A percentile compares a stretch with the other conserved stretches of the same genome.
Evolutionary conservation across 2,797 vertebrate species (phyloP).

Genomic region (Anabacerthia variegaticeps): DNA sequence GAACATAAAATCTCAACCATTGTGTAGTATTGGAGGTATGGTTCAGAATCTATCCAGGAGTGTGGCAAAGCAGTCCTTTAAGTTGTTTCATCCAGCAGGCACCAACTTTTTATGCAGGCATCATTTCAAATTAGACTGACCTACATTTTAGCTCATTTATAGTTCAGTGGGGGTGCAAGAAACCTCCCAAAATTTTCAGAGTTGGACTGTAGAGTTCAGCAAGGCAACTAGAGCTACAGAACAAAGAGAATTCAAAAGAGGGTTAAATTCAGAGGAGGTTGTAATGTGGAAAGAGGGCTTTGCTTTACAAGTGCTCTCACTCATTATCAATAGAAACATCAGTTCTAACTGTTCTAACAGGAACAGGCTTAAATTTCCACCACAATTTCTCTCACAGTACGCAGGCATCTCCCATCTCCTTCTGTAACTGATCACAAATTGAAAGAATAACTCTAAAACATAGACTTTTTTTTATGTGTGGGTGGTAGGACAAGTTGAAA

Average conservation of each 20-base stretch:
- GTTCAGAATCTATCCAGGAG: neutral
- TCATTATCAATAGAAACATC: neutral
- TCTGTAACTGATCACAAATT: conserved; percentile 15
- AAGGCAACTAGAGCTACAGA: neutral
- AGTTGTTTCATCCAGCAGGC: neutral
- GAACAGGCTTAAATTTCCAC: conserved; percentile 10
- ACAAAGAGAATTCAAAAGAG: neutral
- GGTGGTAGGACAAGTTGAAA: neutral
- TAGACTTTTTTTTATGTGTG: neutral
- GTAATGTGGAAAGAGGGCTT: neutral
- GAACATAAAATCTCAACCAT: neutral
- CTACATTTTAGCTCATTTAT: neutral
- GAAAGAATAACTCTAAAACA: conserved; percentile 24
- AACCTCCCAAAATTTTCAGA: neutral
- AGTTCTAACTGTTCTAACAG: neutral
- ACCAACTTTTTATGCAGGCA: neutral
- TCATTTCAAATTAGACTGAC: neutral
- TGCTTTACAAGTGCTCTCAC: neutral
- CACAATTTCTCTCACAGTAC: neutral
- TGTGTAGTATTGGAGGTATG: neutral
- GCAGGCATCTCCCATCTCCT: neutral
- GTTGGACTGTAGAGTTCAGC: neutral
- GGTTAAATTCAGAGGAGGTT: conserved; percentile 30
- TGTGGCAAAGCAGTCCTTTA: neutral
- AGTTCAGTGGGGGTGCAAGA: neutral